These are phyloP conservation scores for Emydoidea blandingii DNA, from an alignment of 2,797 vertebrate genomes.

Conservation along the genomic window DNA sequence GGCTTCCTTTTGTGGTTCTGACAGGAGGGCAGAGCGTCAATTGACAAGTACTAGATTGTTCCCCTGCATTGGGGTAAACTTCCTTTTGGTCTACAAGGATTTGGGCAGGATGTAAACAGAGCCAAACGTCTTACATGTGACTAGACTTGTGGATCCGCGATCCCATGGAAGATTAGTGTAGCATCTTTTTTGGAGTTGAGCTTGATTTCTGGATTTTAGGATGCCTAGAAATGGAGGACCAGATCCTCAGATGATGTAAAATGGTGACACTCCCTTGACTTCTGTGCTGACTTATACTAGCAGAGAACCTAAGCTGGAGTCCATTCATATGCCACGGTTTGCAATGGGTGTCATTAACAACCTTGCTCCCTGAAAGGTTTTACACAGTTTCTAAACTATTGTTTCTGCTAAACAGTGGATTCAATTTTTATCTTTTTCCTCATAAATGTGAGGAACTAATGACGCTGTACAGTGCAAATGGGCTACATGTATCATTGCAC, in stretches of 20 bases:
- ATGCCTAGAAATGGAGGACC: background rate
- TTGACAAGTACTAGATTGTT: background rate
- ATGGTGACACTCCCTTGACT: background rate
- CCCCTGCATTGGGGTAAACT: background rate
- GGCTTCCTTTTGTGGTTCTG: background rate
- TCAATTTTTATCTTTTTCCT: background rate
- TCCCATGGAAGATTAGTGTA: background rate
- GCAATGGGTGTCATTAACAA: background rate
- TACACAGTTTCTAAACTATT: fast-evolving
- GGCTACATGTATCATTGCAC: background rate
- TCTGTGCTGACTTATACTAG: background rate
- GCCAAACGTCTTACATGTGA: background rate
- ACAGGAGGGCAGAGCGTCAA: background rate
- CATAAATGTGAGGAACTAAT: background rate
- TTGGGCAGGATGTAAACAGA: background rate
- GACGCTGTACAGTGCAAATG: background rate
- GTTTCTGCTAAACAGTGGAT: background rate
- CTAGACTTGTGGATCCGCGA: background rate
- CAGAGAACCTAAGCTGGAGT: background rate
- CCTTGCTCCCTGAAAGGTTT: too few relatives aligned
- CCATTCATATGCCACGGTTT: background rate
- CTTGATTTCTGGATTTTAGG: background rate
- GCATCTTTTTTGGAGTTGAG: background rate
- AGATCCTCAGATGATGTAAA: background rate
- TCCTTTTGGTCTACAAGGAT: background rate